phyloP scores from a whole-genome alignment of 2,113 vertebrate genomes.

The Aythya baeri region DNA sequence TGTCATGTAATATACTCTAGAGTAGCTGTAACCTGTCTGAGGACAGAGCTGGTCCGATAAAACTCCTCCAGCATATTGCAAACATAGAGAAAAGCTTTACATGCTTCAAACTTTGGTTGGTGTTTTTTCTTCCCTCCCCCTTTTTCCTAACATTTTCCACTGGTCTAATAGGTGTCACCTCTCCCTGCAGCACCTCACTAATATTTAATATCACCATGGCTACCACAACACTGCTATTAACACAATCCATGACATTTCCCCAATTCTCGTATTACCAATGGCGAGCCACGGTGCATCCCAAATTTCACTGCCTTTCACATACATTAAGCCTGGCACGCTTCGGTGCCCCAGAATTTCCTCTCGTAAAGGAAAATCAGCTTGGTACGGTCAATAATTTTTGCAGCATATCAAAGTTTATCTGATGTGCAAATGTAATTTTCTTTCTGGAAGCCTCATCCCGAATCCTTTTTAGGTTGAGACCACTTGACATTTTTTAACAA shows the following conservation, averaged over 20 bases:
- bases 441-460: neutral
- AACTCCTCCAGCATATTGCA: neutral
- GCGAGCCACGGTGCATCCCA: constrained; percentile 1
- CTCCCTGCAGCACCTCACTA: constrained; percentile 8
- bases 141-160: neutral
- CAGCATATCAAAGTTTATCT: constrained; percentile 45
- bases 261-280: constrained; percentile 49
- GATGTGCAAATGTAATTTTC: constrained; percentile 48
- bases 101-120: neutral
- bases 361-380: neutral
- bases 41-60: neutral
- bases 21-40: neutral
- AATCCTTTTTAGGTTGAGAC: constrained; percentile 41
- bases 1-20: too few species aligned
- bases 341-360: constrained; percentile 36
- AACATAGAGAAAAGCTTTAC: neutral
- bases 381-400: constrained; percentile 41
- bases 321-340: constrained; percentile 25
- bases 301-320: constrained; percentile 35
- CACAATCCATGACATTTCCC: constrained; percentile 58
- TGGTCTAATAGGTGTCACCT: neutral
- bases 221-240: constrained; percentile 62
- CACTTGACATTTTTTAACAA: constrained; percentile 58
- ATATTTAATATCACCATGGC: constrained; percentile 57
- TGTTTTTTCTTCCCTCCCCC: accelerated